Evolutionary conservation across 1,140 invertebrate genomes (phyloP).

Genomic region (Musca vetustissima): DNA sequence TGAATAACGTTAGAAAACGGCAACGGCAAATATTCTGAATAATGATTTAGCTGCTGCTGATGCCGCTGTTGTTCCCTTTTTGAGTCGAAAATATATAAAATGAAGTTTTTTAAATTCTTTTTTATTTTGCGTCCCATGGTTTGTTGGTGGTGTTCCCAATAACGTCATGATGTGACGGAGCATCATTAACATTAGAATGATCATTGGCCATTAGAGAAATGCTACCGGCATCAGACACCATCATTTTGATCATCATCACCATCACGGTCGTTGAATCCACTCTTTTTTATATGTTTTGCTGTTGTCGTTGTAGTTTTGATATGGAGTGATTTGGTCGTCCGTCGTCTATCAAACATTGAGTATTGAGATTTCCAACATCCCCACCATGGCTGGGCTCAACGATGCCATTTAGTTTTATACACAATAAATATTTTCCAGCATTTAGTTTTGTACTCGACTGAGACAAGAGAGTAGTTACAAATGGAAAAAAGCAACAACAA

Average conservation of each 20-base stretch:
- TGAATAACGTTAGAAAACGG: constrained; percentile 11
- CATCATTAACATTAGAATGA: not conserved
- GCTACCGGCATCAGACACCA: too few species aligned
- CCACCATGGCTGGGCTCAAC: too few species aligned
- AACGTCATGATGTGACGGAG: not conserved
- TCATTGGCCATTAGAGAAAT: too few species aligned
- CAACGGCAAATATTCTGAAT: constrained; percentile 18
- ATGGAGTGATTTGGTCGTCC: too few species aligned
- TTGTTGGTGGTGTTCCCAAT: too few species aligned
- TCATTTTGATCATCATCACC: too few species aligned
- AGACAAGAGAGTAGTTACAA: too few species aligned
- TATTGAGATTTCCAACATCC: too few species aligned
- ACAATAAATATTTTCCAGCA: constrained; percentile 23
- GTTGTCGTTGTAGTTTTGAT: too few species aligned
- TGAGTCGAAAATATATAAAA: constrained; percentile 13
- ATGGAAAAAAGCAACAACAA: not conserved
- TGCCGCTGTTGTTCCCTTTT: constrained; percentile 2
- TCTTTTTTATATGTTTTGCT: too few species aligned
- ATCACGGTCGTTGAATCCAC: too few species aligned
- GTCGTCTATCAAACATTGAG: too few species aligned
- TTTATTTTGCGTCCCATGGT: not conserved
- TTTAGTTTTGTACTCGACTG: constrained; percentile 26
- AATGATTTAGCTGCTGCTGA: constrained; percentile 17
- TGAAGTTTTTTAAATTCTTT: constrained; percentile 11
- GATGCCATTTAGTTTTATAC: not conserved